These are phyloP conservation scores for Drosophila lacicola DNA, from an alignment of 2,888 invertebrate species.

Conservation along the genomic window DNA sequence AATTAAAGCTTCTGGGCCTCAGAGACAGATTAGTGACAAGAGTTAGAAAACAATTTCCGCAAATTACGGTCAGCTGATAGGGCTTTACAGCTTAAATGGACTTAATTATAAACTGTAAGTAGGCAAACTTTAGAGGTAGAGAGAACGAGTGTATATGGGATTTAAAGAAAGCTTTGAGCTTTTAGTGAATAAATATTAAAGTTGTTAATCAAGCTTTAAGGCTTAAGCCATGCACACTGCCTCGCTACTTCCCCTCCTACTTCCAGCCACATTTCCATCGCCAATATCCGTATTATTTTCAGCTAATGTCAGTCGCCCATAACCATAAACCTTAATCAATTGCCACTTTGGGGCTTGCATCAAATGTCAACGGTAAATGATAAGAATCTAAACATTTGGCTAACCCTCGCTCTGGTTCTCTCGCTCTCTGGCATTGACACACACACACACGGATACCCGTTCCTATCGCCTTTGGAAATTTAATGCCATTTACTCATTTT, in stretches of 20 bases:
- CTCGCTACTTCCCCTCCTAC: not conserved
- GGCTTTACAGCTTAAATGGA: too few species aligned
- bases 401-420: constrained; percentile 12
- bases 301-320: constrained; percentile 32
- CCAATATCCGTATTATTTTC: not conserved
- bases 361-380: constrained; percentile 28
- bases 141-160: too few species aligned
- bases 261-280: not conserved
- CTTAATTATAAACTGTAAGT: too few species aligned
- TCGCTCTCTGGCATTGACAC: not conserved
- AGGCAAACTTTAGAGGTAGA: too few species aligned
- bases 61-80: too few species aligned
- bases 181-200: not conserved
- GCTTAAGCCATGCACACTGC: not conserved
- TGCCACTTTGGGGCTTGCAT: constrained; percentile 14
- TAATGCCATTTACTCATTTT: constrained; percentile 43
- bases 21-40: too few species aligned
- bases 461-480: constrained; percentile 34
- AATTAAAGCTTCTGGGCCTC: too few species aligned
- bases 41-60: too few species aligned
- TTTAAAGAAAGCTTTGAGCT: too few species aligned
- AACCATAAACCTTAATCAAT: constrained; percentile 18
- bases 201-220: not conserved
- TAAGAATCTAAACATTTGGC: constrained; percentile 39
- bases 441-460: not conserved